Evolutionary conservation across 2,113 vertebrate genomes (phyloP).

Genomic region (Halichoerus grypus): DNA sequence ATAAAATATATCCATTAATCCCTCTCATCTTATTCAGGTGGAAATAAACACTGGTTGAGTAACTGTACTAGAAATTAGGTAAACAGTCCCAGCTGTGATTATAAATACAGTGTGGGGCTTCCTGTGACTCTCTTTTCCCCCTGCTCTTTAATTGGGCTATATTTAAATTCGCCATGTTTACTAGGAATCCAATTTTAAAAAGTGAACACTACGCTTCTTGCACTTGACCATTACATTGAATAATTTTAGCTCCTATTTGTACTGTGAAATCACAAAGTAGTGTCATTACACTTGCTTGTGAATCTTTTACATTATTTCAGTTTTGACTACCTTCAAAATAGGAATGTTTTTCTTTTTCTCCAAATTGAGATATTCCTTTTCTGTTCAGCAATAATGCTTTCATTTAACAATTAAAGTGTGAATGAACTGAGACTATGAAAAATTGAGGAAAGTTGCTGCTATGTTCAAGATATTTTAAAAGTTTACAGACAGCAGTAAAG

Average conservation of each 20-base stretch:
- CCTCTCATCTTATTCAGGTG: not conserved
- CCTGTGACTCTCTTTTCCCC: not conserved
- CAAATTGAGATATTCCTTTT: conserved; percentile 55
- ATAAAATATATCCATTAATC: not conserved
- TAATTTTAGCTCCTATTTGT: conserved; percentile 22
- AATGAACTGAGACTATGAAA: conserved; percentile 77
- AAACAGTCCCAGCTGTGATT: not conserved
- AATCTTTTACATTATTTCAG: conserved; percentile 74
- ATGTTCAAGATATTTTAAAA: conserved; percentile 77
- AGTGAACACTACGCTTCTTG: not conserved
- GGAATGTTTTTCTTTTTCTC: conserved; percentile 40
- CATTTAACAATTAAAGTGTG: conserved; percentile 78
- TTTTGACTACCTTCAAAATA: conserved; percentile 83
- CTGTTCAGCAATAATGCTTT: conserved; percentile 58
- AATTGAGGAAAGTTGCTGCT: conserved; percentile 75
- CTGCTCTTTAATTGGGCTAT: not conserved
- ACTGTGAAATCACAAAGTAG: conserved; percentile 68
- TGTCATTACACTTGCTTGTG: conserved; percentile 74
- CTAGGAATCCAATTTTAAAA: conserved; percentile 35
- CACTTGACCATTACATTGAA: not conserved
- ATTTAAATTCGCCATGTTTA: conserved; percentile 15
- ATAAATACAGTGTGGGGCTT: not conserved
- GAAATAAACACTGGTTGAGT: not conserved
- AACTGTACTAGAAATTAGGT: not conserved
- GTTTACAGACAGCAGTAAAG: conserved; percentile 79